phyloP scores from a whole-genome alignment of 1,140 invertebrate species.

The Pogonomyrmex californicus region DNA sequence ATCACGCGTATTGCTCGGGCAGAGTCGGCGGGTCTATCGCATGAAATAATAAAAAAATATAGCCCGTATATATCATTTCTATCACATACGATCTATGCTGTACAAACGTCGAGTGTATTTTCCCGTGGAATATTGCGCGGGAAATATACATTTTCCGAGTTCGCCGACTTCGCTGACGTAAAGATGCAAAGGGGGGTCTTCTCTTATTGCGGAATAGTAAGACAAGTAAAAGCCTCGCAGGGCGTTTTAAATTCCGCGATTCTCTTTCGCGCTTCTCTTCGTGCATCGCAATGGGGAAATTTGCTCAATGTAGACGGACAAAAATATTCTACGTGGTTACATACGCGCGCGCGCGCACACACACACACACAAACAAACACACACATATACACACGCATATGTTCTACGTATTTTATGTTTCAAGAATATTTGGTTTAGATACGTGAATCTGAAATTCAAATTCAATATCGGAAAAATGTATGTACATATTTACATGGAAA shows the following conservation, averaged over 20 bases:
- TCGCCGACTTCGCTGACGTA: background rate
- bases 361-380: background rate
- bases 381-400: background rate
- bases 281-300: conserved; percentile 17
- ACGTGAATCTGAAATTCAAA: conserved; percentile 43
- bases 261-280: background rate
- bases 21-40: background rate
- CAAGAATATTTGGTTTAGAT: conserved; percentile 32
- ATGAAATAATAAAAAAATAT: conserved; percentile 62
- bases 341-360: background rate
- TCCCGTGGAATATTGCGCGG: conserved; percentile 35
- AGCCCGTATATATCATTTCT: conserved; percentile 50
- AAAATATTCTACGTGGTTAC: conserved; percentile 21
- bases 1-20: conserved; percentile 31
- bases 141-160: conserved; percentile 37
- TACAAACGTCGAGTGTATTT: conserved; percentile 43
- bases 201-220: conserved; percentile 34
- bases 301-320: background rate
- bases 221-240: background rate
- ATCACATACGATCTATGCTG: conserved; percentile 35
- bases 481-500: conserved; percentile 28
- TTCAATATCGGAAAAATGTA: conserved; percentile 31
- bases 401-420: conserved; percentile 2
- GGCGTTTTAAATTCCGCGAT: conserved; percentile 29
- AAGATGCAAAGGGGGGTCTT: conserved; percentile 29